Evolutionary conservation across 2,113 vertebrate genomes (phyloP).

Genomic region (Ginglymostoma cirratum): DNA sequence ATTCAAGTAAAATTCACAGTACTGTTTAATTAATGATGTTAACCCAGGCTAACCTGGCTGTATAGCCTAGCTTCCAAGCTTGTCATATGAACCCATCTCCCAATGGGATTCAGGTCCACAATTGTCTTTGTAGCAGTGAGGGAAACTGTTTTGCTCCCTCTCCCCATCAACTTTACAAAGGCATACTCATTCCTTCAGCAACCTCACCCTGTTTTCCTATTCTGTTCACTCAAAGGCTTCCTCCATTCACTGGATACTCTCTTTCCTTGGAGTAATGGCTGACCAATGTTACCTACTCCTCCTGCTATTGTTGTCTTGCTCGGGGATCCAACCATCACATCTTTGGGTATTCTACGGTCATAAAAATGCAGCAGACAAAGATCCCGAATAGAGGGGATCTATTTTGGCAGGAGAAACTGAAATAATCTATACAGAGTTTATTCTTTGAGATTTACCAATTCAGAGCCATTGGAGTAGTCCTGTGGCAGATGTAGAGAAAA

Average conservation of each 20-base stretch:
- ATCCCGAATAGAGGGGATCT: background rate
- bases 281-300: background rate
- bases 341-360: background rate
- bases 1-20: background rate
- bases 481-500: background rate
- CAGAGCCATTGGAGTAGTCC: background rate
- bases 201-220: background rate
- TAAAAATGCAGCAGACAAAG: background rate
- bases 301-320: background rate
- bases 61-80: background rate
- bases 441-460: background rate
- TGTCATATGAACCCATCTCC: background rate
- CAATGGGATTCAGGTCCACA: background rate
- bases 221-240: background rate
- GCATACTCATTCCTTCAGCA: background rate
- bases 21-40: background rate
- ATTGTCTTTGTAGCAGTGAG: background rate
- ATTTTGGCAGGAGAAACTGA: background rate
- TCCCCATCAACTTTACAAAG: background rate
- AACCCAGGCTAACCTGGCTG: background rate
- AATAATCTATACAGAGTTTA: background rate
- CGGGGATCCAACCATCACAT: background rate
- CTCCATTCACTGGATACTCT: background rate
- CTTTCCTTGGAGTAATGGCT: background rate
- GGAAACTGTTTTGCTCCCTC: rapidly evolving